Percentiles rank a stretch among this genome's conserved stretches.
Evolutionary conservation across 2,113 vertebrate genomes (phyloP).

Genomic region (Corydoras sp.): DNA sequence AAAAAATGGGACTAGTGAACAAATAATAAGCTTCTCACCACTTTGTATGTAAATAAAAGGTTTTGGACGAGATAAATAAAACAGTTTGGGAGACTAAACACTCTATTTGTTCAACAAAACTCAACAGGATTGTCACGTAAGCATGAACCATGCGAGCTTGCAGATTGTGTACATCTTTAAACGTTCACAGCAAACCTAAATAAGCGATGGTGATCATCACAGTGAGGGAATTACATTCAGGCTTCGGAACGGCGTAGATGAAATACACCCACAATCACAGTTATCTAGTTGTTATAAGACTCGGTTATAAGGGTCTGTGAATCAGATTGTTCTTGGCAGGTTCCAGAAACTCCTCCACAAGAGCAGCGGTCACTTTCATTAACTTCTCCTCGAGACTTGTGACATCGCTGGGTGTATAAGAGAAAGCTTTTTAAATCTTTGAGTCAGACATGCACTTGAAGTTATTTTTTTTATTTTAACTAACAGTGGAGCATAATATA

Average conservation of each 20-base stretch:
- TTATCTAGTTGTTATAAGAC: neutral
- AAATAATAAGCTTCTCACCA: too few species aligned
- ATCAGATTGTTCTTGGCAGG: slow-evolving; percentile 80
- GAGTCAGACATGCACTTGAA: too few species aligned
- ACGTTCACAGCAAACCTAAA: neutral
- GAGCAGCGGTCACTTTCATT: slow-evolving; percentile 63
- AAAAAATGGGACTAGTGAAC: too few species aligned
- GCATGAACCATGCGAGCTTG: neutral
- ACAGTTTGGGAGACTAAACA: neutral
- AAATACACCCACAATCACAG: slow-evolving; percentile 4
- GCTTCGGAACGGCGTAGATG: slow-evolving; percentile 2
- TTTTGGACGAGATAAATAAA: too few species aligned
- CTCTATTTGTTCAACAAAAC: neutral
- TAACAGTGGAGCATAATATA: too few species aligned
- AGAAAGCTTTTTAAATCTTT: neutral
- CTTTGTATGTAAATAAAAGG: too few species aligned
- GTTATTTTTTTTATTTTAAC: too few species aligned
- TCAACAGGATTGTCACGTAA: neutral
- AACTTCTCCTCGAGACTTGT: slow-evolving; percentile 73
- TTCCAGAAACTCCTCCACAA: slow-evolving; percentile 82
- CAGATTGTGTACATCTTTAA: neutral
- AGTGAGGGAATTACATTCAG: slow-evolving; percentile 28
- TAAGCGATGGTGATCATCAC: slow-evolving; percentile 15
- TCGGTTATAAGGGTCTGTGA: slow-evolving; percentile 68
- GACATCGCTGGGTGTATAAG: slow-evolving; percentile 64